A percentile compares a stretch with the other conserved stretches of the same genome.
Evolutionary conservation across 1,140 invertebrate genomes (phyloP).

Genomic region (Trichoplusia ni): DNA sequence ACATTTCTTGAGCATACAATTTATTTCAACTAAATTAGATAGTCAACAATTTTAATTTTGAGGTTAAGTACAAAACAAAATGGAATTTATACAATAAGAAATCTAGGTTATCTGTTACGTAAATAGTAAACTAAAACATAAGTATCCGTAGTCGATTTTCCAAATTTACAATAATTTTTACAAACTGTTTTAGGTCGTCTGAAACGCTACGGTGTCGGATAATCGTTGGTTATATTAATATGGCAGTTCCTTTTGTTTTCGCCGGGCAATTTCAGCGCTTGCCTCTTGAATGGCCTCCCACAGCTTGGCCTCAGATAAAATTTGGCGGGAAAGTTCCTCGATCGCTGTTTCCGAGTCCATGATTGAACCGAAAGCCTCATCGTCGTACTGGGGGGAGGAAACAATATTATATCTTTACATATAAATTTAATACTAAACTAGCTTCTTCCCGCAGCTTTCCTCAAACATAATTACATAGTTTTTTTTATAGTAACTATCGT

Average conservation of each 20-base stretch:
- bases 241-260: constrained; percentile 75
- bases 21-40: too few relatives aligned
- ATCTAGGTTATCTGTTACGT: too few relatives aligned
- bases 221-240: neutral
- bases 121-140: too few relatives aligned
- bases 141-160: neutral
- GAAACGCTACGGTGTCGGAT: constrained; percentile 44
- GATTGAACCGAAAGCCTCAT: constrained; percentile 84
- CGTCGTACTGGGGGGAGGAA: constrained; percentile 64
- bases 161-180: neutral
- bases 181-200: neutral
- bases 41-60: too few relatives aligned
- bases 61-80: too few relatives aligned
- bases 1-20: too few relatives aligned
- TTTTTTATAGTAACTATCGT: too few relatives aligned
- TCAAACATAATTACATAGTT: too few relatives aligned
- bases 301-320: constrained; percentile 88
- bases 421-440: too few relatives aligned
- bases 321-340: constrained; percentile 88
- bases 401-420: neutral
- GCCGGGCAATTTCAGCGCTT: constrained; percentile 84
- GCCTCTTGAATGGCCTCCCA: constrained; percentile 90
- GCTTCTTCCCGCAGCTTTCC: too few relatives aligned
- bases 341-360: constrained; percentile 86
- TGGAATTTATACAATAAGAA: too few relatives aligned